Base-by-base conservation (phyloP, 1,140 invertebrate species). In the Tetragonula clypearis region DNA sequence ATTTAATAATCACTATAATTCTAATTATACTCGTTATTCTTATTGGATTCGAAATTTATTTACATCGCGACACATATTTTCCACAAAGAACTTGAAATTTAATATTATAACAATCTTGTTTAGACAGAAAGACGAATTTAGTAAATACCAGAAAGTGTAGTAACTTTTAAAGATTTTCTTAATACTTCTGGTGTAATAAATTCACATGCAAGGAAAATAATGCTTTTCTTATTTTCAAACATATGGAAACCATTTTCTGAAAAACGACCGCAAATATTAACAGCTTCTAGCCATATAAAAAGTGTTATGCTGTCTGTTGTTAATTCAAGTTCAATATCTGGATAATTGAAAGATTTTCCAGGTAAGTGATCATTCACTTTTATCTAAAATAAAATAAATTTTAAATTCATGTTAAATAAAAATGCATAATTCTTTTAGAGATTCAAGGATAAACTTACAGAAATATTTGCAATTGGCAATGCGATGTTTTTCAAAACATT, bases 251-350 rank as follows among this genome's bases (percentile, higher is more conserved):
- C 97, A 94, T 97, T 97, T 87, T 96, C 95, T 9, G 96, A 96
- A 92, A 97, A 97, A 77, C 91, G 92, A 8, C 96, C 96, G 65
- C 86, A 79, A 75, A 93, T 90, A 30, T 92, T 91, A 21, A 88
- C 87, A 0, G 94, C 88, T 83, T 97, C 96, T 12, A 97, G 83
- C 96, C 96, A 97, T 1, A 97, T 96, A 92, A 97, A 97, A n/a
- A 96, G 93, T 58, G 96, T 96, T 77, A 96, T 94, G 17, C 92
- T 91, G 72, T 95, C 87, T 15, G 96, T 95, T 35, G 79, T 88
- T 56, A 97, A 73, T 30, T 90, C 92, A n/a, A 95, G 84, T 26
- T 89, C 84, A 41, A 91, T 92, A 81, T 92, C 87, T 30, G 79
- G 56, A 88, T 92, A 86, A 77, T 91, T 92, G 26, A 82, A 86